Base-by-base conservation (phyloP, 2,888 invertebrate genomes). In the Drosophila merina region DNA sequence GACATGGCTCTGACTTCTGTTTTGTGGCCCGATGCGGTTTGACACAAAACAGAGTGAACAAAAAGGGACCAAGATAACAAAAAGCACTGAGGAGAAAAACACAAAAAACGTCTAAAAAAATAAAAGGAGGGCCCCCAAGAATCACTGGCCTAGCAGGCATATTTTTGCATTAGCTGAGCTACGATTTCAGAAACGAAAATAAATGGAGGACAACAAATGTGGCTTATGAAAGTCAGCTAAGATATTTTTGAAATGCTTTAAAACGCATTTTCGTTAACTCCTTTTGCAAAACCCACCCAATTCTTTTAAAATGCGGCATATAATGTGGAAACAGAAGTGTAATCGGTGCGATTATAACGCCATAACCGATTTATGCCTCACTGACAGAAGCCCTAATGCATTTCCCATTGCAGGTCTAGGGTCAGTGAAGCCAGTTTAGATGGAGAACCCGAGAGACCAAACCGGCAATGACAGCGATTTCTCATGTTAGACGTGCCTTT, bases 401-500 rank as follows among this genome's bases (percentile, higher is more conserved):
- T 64, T 67, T 64, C 67, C 68, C 36, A 38, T 47, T 25, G 30
- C n/a, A 30, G 33, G 49, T 73, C 57, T 52, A 49, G 44, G 60
- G 31, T 14, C 47, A 58, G 31, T 50, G 14, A 9, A 25, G 12
- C 33, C 52, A 44, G 33, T 48, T 33, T n/a, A 40, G 36, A 45
- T 44, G 62, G 54, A 12, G 4, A 12, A 14, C n/a, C n/a, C n/a
- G n/a, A 25, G 38, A 50, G 54, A 38, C 45, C 47, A 31, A 58
- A 62, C 60, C 60, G 54, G 44, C 79, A 85, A 87, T 79, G 87
- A 85, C 79, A 67, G 62, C 79, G 55, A 82, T 82, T 87, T 85
- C 66, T 82, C 83, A 86, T 82, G 86, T 82, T 86, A 81, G 85
- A 81, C 71, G 79, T 59, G 83, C 45, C 56, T 51, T 77, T 87